Evolutionary conservation across 2,113 vertebrate genomes (phyloP), one percentile per base, ranked within the genome.

Genomic region (Morone chrysops): DNA sequence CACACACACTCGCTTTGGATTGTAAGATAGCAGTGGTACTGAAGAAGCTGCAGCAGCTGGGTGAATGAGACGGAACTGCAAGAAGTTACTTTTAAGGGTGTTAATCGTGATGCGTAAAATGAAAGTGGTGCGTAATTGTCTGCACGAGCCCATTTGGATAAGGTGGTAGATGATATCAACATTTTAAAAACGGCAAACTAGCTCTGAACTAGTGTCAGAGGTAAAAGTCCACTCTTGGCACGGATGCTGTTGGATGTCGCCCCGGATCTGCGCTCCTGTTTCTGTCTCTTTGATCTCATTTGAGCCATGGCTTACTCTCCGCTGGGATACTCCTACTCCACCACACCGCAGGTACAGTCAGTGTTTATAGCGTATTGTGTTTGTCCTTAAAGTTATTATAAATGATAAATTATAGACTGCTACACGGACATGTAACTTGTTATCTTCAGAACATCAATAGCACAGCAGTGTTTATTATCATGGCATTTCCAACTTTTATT

Each of bases 271-370:
- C 71, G n/a, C 80, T 81, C 74, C 84, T 72, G 77, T 48, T 56
- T 62, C 70, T 57, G 76, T 56, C 43, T 84, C 70, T 61, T 20
- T 87, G 75, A 73, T 90, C 75, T 74, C 80, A 83, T 87, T 87
- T 95, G 91, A 93, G 93, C 92, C 95, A 99, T 99, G 98, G 98
- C 98, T 95, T 99, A 99, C 87, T 96, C 98, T 79, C 98, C 97
- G 94, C 97, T 99, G 85, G 98, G 97, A 92, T 99, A 99, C 90
- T 96, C 97, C 80, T 99, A 98, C 92, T 95, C 98, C 79, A 93
- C 97, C 20, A 94, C 97, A 83, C 97, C 97, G 73, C 98, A 99
- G 98, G 98, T 99, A 97, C 95, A 25, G 25, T 50, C 47, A 12
- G 0, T 14, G 18, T 38, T 50, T 43, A 9, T 62, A 9, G 2